Base-by-base conservation (phyloP, 1,140 invertebrate genomes). In the Grapholita molesta region DNA sequence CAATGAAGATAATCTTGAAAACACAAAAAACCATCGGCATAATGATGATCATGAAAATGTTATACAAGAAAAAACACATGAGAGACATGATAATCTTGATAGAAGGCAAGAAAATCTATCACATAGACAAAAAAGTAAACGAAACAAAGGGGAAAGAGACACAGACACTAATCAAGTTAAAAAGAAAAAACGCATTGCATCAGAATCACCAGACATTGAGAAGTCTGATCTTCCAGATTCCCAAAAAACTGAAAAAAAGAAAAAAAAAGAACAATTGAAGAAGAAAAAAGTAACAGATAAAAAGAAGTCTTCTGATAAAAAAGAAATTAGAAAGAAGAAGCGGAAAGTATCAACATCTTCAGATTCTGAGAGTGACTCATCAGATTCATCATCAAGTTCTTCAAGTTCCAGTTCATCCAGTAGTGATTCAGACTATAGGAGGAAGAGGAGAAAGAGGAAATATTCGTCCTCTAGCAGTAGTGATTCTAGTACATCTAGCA, bases 381-480 rank as follows among this genome's bases (percentile, higher is more conserved):
- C 87, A 25, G 82, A 86, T 18, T 72, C n/a, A n/a, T n/a, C n/a
- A n/a, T n/a, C 78, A 12, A 88, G 80, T 74, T 80, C 83, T 48
- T 85, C 87, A 5, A 86, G 84, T 75, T 79, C 83, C 25, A 88
- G 79, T 70, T 83, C 86, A 30, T 89, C 86, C 15, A 85, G 32
- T 21, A 69, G 85, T 79, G 85, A 84, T 15, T 76, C 76, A 64
- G 72, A 82, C 48, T 74, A 69, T 23, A 88, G 79, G 23, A 88
- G 76, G 68, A 91, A 79, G 24, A 80, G 71, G 67, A 84, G 69
- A 67, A 88, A 81, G 66, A 84, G 79, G 69, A 84, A 79, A 64
- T 70, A 73, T 67, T 85, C 87, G 32, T 79, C 86, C 38, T 82
- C 82, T 18, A 88, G 86, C 57, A 69, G 68, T 12, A 64, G 55